Evolutionary conservation across 2,113 vertebrate species (phyloP), one percentile per base, ranked within the genome.

Genomic region (Pelodiscus sinensis): DNA sequence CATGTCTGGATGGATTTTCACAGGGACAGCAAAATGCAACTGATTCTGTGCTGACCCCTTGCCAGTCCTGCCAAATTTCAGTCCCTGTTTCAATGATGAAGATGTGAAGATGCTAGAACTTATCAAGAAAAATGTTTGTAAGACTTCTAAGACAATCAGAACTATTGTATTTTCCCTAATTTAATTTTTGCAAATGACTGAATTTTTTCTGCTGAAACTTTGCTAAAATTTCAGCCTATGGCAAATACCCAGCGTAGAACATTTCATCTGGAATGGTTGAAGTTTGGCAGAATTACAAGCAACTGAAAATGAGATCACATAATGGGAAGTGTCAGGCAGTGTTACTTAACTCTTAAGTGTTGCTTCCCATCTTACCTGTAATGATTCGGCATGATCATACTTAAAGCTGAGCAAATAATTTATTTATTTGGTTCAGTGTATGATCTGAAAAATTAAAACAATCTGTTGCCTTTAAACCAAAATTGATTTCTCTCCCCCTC

Each of bases 101-200:
- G 73, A 86, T 65, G 13, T 65, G 13, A 0, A 54, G 27, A 68
- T 96, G 38, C 68, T 94, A 75, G 57, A 78, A 19, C 94, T 90
- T 82, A 83, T 93, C 90, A 27, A 87, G 82, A 93, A 96, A 25
- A 93, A 91, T 54, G 55, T 80, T 68, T 12, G 4, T 94, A 80
- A 84, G 18, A 71, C 24, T 89, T 90, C n/a, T 86, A 79, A 79
- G 9, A 93, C 57, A 24, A 89, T 81, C 94, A 56, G 88, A 71
- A 71, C 65, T 31, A 71, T 5, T 35, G 19, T 71, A 35, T 71
- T 71, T 71, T 35, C 79, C 38, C 89, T 80, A 86, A 13, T 21
- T 94, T 94, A 54, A 3, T 85, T 95, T 79, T 92, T 95, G 94
- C 86, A 89, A 88, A 79, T 92, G 71, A 57, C 87, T 93, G 77